Base-by-base conservation (phyloP, 2,888 invertebrate species). In the Cepaea hortensis region DNA sequence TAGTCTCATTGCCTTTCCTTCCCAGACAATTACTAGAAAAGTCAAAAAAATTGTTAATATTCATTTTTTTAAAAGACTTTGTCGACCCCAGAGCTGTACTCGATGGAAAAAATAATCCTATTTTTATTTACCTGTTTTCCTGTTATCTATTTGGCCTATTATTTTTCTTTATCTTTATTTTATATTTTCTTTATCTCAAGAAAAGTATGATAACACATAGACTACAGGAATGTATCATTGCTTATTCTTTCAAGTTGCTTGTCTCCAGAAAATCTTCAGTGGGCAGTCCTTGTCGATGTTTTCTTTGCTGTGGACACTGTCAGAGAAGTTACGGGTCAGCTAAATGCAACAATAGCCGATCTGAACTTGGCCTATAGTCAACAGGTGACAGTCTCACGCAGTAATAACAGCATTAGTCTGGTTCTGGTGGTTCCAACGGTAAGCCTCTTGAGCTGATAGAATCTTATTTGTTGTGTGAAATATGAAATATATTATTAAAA, bases 341-440 rank as follows among this genome's bases (percentile, higher is more conserved):
- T 86, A 55, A 46, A 35, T 50, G 72, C 70, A 18, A 72, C 46
- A 48, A 15, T 85, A 15, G 55, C 48, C 23, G 70, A 35, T 11
- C 48, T 85, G 79, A 79, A 70, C 18, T 20, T 85, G 72, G 23
- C 13, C 48, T 55, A 48, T 65, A 50, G 20, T 15, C 70, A 85
- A 48, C n/a, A 77, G 20, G 85, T 85, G 55, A 23, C 72, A 23
- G 11, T 85, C 3, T 61, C 85, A 46, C n/a, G 70, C 20, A 5
- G 50, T 13, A 75, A 61, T 46, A 68, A 35, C 18, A 68, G 65
- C 18, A 46, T 62, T 18, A 23, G 6, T 2, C 35, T 86, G 48
- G 3, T 18, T 23, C 13, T 86, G 65, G 18, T 76, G 11, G 65
- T 86, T 20, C 86, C 82, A 48, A 23, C 62, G 15, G 86, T 86